A percentile compares a stretch with the other conserved stretches of the same genome.
Evolutionary conservation across 1,140 invertebrate species (phyloP).

Genomic region (Battus philenor): DNA sequence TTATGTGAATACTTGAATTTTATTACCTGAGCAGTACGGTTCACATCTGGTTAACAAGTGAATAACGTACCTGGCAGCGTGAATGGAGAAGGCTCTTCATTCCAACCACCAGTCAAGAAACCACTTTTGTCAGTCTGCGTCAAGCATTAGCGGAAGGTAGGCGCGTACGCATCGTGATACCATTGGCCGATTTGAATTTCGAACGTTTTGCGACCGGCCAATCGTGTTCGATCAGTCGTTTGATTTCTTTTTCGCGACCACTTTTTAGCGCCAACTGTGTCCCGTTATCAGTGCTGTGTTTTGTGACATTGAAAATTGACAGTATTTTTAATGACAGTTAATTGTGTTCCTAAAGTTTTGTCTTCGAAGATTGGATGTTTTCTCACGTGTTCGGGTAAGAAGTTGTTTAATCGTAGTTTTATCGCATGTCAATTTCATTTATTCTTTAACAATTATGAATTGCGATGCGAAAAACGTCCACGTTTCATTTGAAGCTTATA

Average conservation of each 20-base stretch:
- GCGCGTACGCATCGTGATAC: constrained; percentile 32
- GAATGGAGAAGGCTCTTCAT: constrained; percentile 56
- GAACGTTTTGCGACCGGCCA: constrained; percentile 50
- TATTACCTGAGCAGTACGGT: constrained; percentile 18
- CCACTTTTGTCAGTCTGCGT: constrained; percentile 52
- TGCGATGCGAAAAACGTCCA: too few relatives aligned
- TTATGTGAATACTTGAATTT: constrained; percentile 15
- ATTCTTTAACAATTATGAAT: too few relatives aligned
- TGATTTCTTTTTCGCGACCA: constrained; percentile 51
- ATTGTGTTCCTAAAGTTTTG: constrained; percentile 26
- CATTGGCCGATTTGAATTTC: constrained; percentile 56
- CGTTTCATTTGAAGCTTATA: too few relatives aligned
- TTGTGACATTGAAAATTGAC: constrained; percentile 54
- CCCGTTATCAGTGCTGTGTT: constrained; percentile 54
- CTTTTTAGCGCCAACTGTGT: constrained; percentile 45
- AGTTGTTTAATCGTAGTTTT: constrained; percentile 21
- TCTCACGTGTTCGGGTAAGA: constrained; percentile 53
- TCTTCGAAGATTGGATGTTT: constrained; percentile 49
- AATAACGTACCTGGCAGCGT: constrained; percentile 39
- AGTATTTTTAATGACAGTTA: constrained; percentile 38
- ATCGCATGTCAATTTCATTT: too few relatives aligned
- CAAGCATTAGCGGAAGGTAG: constrained; percentile 40
- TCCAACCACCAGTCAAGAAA: constrained; percentile 55
- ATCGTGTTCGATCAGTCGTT: constrained; percentile 50
- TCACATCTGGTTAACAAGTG: constrained; percentile 16